Base-by-base conservation (phyloP, 2,888 invertebrate species). In the Thyatira batis region DNA sequence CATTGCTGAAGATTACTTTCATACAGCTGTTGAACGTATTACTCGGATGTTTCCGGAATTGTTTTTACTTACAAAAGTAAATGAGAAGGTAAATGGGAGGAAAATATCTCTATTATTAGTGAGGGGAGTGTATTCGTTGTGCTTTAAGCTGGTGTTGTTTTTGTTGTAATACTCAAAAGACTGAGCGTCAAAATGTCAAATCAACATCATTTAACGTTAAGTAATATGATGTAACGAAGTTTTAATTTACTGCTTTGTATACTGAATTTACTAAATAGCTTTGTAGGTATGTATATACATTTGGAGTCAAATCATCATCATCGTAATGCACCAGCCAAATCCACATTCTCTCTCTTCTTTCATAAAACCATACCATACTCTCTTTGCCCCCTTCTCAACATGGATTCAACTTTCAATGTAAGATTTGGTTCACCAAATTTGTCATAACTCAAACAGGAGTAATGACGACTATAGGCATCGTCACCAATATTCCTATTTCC, bases 1-100 rank as follows among this genome's bases (percentile, higher is more conserved):
- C 54, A 44, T 51, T 54, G 33, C 51, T 51, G n/a, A 21, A 45
- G 45, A 45, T 45, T 21, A 45, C 45, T 44, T 48, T 27, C 25
- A 43, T 43, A 33, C 45, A 45, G 50, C 39, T 39, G 8, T 39
- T 50, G 21, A 49, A 44, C 53, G 43, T 53, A 49, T 53, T 49
- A 28, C 48, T 49, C 39, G 17, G 45, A 51, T 45, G 51, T 23
- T 23, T 23, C 23, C 23, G 23, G 23, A 23, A 23, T 23, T 50
- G 25, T 10, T 13, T 51, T 48, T 51, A 20, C 23, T 23, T 4
- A 33, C 33, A 33, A 33, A 33, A 33, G 13, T 23, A 23, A n/a
- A 23, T 23, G 23, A 6, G 23, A 23, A 23, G 23, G 23, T 23
- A 23, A 23, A 23, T 23, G 23, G 23, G 6, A 23, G 23, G 23